phyloP scores from a whole-genome alignment of 2,113 vertebrate species.

The Pogona vitticeps region DNA sequence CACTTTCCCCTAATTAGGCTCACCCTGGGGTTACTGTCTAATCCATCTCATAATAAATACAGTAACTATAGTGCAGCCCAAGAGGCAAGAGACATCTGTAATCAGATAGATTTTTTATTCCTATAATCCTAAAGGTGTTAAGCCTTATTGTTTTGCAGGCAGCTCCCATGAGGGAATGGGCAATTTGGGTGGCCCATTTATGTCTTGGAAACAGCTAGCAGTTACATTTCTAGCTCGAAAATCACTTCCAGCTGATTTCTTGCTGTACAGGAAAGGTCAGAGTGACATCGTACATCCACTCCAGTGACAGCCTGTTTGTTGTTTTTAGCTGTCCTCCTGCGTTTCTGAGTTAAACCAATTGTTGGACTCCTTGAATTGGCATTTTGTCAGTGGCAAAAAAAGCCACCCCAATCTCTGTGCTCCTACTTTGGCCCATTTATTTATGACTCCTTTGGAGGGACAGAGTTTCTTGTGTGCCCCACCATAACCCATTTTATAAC shows the following conservation, averaged over 20 bases:
- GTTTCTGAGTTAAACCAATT: conserved; percentile 51
- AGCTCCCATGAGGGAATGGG: neutral
- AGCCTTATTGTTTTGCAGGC: neutral
- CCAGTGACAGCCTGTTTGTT: conserved; percentile 1
- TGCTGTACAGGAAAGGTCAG: conserved; percentile 6
- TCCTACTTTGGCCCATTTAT: neutral
- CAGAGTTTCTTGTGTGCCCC: neutral
- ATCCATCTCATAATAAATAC: conserved; percentile 7
- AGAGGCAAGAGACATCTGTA: neutral
- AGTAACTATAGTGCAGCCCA: conserved; percentile 5
- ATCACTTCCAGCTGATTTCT: conserved; percentile 25
- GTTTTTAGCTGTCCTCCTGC: conserved; percentile 4
- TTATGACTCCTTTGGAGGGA: neutral
- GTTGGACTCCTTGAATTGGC: conserved; percentile 23
- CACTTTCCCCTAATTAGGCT: neutral
- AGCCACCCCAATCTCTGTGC: neutral
- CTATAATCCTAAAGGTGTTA: conserved; percentile 12
- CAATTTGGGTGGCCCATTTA: neutral
- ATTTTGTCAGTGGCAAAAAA: neutral
- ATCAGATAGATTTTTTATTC: conserved; percentile 25
- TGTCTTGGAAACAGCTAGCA: neutral
- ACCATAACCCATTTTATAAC: neutral
- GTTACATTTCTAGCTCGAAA: conserved; percentile 34
- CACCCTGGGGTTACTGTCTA: conserved; percentile 8
- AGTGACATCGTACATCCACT: conserved; percentile 13